Percentiles rank a stretch among this genome's conserved stretches.
Conservation (phyloP, 1,140 invertebrate genomes). For the Hylyphantes graminicola region DNA sequence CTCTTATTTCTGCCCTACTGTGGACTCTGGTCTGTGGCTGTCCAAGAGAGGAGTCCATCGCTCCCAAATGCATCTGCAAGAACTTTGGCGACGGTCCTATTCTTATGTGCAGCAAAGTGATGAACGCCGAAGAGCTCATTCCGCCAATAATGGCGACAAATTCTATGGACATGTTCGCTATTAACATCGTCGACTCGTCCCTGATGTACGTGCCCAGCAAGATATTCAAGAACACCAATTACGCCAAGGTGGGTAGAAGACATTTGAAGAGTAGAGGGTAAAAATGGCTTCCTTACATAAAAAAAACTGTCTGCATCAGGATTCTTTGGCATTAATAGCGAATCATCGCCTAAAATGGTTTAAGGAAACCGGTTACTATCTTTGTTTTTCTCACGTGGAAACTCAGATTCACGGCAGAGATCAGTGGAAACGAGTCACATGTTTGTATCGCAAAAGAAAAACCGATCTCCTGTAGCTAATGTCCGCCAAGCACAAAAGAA, state of each 20-base stretch:
- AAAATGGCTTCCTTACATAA: too few relatives aligned
- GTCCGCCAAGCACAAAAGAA: too few relatives aligned
- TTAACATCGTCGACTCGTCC: conserved; percentile 12
- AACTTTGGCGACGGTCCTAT: conserved; percentile 2
- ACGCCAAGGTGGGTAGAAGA: neutral
- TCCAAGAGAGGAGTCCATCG: neutral
- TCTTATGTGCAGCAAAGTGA: neutral
- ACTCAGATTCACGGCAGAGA: too few relatives aligned
- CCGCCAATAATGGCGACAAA: neutral
- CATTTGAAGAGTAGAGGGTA: too few relatives aligned
- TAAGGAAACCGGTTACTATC: too few relatives aligned
- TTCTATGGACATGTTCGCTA: conserved; percentile 10
- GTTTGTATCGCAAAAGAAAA: too few relatives aligned
- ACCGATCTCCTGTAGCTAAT: too few relatives aligned
- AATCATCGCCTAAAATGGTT: too few relatives aligned
- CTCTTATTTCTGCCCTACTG: neutral
- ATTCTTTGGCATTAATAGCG: too few relatives aligned
- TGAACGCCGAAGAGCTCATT: conserved; percentile 10
- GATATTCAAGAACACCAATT: conserved; percentile 14
- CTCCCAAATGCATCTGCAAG: conserved; percentile 11
- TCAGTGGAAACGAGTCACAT: too few relatives aligned
- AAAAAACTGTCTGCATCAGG: too few relatives aligned
- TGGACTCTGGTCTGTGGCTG: neutral
- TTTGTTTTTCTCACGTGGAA: too few relatives aligned
- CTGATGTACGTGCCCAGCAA: conserved; percentile 16